Evolutionary conservation across 2,797 vertebrate species (phyloP), one percentile per base, ranked within the genome.

Genomic region (Acropternis orthonyx): DNA sequence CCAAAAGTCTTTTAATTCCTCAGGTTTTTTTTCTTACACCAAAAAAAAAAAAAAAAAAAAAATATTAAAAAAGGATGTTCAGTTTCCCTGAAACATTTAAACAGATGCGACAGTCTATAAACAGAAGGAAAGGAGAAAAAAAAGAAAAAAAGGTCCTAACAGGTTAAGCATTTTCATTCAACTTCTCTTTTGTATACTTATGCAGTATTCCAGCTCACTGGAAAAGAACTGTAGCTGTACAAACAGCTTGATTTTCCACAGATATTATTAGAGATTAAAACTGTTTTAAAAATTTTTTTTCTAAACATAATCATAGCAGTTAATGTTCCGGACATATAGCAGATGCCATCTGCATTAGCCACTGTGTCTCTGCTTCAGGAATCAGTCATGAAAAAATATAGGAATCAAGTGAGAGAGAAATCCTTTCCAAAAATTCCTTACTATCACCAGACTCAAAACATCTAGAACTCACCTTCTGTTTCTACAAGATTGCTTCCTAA

Each of bases 401-500:
- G 5, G 7, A 24, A 15, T 4, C 7, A 51, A 88, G 22, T n/a
- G 41, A 93, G 11, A 72, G 51, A 80, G 8, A 87, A 92, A 26
- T 72, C 26, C 4, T 9, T 13, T 65, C 62, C 21, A 62, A 69
- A 71, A 69, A 44, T 69, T 76, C 32, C 37, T 83, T 83, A 69
- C 73, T 23, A 9, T 84, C 44, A 69, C 68, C 22, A 58, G 51
- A 36, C 81, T 68, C 61, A 36, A 49, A 69, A 67, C 58, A 37
- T 23, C 41, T 75, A 94, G 46, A 92, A 72, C 21, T 88, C 72
- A 93, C 87, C 91, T 88, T 76, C 72, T 89, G 85, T 61, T 89
- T 83, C 41, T 74, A 37, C 14, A 80, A 61, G 52, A 81, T 76
- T 89, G 5, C 11, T 92, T 81, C 87, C 55, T 73, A 55, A 75